A percentile compares a stretch with the other conserved stretches of the same genome.
phyloP scores from a whole-genome alignment of 2,888 invertebrate genomes.

The Branchellion lobata region DNA sequence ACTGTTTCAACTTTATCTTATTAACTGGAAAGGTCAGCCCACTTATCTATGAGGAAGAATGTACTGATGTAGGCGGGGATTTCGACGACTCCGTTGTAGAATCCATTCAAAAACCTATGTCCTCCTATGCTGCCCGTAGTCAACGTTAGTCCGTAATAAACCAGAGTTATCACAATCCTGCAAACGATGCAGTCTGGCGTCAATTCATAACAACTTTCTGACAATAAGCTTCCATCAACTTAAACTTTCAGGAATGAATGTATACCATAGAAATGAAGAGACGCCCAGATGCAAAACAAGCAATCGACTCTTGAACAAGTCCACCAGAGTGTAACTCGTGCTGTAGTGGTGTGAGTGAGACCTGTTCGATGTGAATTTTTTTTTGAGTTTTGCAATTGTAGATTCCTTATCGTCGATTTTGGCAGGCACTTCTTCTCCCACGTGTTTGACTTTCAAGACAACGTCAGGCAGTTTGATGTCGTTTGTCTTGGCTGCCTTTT shows the following conservation, averaged over 20 bases:
- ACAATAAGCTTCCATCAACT: no score
- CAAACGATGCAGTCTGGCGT: no score
- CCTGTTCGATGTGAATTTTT: no score
- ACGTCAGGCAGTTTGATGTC: constrained; percentile 24
- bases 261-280: background rate
- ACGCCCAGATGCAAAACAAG: background rate
- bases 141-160: constrained; percentile 56
- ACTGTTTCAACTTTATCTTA: no score
- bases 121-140: constrained; percentile 56
- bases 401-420: no score
- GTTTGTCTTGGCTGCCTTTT: constrained; percentile 52
- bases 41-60: background rate
- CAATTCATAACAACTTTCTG: no score
- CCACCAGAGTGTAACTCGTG: background rate
- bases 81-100: constrained; percentile 53
- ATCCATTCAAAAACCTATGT: constrained; percentile 54
- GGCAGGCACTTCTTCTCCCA: background rate
- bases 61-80: constrained; percentile 52
- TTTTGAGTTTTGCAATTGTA: no score
- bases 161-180: constrained; percentile 55
- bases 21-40: no score
- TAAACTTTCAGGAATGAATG: no score
- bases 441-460: background rate
- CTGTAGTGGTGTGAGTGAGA: no score
- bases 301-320: background rate